phyloP scores from a whole-genome alignment of 2,797 vertebrate genomes.

The Distichodus sexfasciatus region DNA sequence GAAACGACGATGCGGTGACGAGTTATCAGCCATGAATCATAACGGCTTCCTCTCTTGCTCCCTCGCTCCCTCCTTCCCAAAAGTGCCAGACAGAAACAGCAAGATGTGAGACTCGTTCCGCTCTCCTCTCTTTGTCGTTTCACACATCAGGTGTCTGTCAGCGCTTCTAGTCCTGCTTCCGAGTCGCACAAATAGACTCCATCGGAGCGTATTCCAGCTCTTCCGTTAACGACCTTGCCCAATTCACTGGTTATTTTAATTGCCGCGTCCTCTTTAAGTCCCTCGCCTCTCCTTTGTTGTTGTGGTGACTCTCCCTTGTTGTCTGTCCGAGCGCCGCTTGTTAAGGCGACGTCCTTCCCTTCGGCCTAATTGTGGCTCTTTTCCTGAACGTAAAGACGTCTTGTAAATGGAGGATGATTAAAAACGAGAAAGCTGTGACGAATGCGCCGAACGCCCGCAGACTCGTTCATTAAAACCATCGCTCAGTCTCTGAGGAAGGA shows the following conservation, averaged over 20 bases:
- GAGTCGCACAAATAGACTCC: constrained; percentile 2
- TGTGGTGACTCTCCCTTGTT: neutral
- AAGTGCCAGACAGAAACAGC: neutral
- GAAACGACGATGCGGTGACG: neutral
- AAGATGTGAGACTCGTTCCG: neutral
- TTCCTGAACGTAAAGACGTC: constrained; percentile 23
- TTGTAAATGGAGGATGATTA: constrained; percentile 37
- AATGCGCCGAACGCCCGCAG: constrained; percentile 24
- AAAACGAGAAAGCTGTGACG: constrained; percentile 24
- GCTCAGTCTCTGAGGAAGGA: constrained; percentile 7
- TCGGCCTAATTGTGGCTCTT: constrained; percentile 28
- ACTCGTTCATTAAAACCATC: constrained; percentile 42
- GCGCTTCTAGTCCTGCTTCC: neutral
- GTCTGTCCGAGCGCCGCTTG: constrained; percentile 15
- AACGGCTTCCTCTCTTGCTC: neutral
- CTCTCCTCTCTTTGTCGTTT: neutral
- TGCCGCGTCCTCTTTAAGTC: neutral
- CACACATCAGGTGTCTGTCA: neutral
- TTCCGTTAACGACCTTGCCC: neutral
- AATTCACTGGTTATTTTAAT: constrained; percentile 8
- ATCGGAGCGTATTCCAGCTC: neutral
- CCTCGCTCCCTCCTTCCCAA: neutral
- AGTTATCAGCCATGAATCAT: neutral
- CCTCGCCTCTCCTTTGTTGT: neutral
- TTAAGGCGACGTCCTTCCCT: constrained; percentile 6